Base-by-base conservation (phyloP, 1,140 invertebrate genomes). In the Heterodera carotae region DNA sequence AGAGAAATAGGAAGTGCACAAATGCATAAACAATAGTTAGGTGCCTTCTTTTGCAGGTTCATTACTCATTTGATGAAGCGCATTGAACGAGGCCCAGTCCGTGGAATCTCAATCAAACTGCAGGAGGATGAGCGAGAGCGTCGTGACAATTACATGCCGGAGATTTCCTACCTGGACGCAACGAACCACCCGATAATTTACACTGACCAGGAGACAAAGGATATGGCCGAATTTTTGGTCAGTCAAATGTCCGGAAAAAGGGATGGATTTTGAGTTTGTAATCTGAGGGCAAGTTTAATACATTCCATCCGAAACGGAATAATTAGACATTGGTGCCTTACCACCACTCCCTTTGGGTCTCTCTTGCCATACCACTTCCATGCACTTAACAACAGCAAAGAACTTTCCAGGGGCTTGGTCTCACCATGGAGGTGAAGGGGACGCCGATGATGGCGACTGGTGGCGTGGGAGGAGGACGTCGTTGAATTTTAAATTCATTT, bases 11-110 rank as follows among this genome's bases (percentile, higher is more conserved):
- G 36, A 1, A 69, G n/a, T n/a, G n/a, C n/a, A n/a, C n/a, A n/a
- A n/a, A n/a, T n/a, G n/a, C n/a, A n/a, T n/a, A n/a, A n/a, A n/a
- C n/a, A n/a, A n/a, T n/a, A n/a, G n/a, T n/a, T n/a, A n/a, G n/a
- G n/a, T n/a, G n/a, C n/a, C n/a, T n/a, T n/a, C 36, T 59, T 71
- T 83, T 87, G 69, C 86, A 96, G 94, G 77, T 99, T 97, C 90
- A 93, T 98, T 43, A 99, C 97, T 77, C 96, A 98, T 91, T 92
- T 99, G 89, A 99, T 99, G 96, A 97, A 97, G 88, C 92, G 96
- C 87, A 92, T 99, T 82, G 93, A 96, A 84, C 93, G 94, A 88
- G 96, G 94, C 33, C 94, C 95, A 88, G 96, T 99, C 7, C 91
- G 96, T 88, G 96, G 97, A 83, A 98, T 99, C 89, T 98, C 96